These are phyloP conservation scores for Drosophila pruinosa DNA, from an alignment of 1,140 invertebrate species.

Conservation along the genomic window DNA sequence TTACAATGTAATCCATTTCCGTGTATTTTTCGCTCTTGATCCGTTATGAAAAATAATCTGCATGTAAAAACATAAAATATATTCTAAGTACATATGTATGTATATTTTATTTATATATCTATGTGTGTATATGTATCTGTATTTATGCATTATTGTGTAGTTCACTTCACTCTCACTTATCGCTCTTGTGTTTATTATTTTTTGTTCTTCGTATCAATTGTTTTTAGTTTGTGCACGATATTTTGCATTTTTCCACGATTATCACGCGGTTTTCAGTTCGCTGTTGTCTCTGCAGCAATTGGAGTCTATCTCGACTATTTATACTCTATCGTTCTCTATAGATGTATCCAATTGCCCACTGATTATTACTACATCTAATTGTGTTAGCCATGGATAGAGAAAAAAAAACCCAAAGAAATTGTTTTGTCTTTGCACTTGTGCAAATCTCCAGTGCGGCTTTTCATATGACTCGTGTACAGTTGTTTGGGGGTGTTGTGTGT, in stretches of 20 bases:
- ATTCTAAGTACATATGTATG: slow-evolving; percentile 39
- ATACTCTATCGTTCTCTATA: background rate
- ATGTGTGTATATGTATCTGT: background rate
- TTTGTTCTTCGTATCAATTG: slow-evolving; percentile 34
- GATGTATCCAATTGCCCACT: background rate
- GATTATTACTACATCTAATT: background rate
- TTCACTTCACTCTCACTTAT: slow-evolving; percentile 37
- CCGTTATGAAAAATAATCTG: slow-evolving; percentile 33
- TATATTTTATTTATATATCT: slow-evolving; percentile 11
- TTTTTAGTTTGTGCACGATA: slow-evolving; percentile 33
- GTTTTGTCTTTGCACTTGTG: slow-evolving; percentile 63
- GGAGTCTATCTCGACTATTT: background rate
- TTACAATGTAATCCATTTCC: slow-evolving; percentile 82
- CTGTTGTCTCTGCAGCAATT: background rate
- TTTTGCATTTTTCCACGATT: slow-evolving; percentile 37
- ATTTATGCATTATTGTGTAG: background rate
- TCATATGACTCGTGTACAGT: slow-evolving; percentile 39
- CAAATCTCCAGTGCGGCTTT: slow-evolving; percentile 64
- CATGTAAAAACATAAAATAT: slow-evolving; percentile 51
- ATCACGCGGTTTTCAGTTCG: slow-evolving; percentile 3
- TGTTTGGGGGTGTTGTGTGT: slow-evolving; percentile 12
- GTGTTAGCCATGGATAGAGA: slow-evolving; percentile 31
- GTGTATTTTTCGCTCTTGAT: slow-evolving; percentile 22
- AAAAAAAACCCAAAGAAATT: slow-evolving; percentile 25
- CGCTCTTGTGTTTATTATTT: slow-evolving; percentile 23